Percentiles rank a stretch among this genome's conserved stretches.
phyloP scores from a whole-genome alignment of 2,797 vertebrate genomes.

The Pteronotus mesoamericanus region DNA sequence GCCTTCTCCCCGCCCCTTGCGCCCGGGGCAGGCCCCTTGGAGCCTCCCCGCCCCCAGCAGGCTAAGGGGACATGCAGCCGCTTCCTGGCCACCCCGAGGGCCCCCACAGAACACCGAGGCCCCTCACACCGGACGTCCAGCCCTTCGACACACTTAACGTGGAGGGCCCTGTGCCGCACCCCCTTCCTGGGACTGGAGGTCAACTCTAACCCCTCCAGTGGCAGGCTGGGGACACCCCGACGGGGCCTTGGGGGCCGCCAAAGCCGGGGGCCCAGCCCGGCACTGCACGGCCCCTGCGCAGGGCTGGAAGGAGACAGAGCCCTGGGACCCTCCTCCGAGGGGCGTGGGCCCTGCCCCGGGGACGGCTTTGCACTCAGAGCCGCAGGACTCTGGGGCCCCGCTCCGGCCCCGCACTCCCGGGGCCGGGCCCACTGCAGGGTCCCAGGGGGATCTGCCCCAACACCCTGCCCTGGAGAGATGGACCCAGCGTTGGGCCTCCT shows the following conservation, averaged over 20 bases:
- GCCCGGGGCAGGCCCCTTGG: not conserved
- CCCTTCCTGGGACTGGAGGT: not conserved
- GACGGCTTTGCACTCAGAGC: not conserved
- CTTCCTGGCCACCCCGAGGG: not conserved
- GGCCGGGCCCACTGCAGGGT: not conserved
- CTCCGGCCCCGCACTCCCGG: not conserved
- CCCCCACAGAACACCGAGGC: not conserved
- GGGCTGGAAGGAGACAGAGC: not conserved
- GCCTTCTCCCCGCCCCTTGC: not conserved
- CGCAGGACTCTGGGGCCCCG: not conserved
- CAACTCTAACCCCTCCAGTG: no score
- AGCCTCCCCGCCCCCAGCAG: not conserved
- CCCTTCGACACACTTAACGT: fast-evolving
- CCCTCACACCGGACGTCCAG: fast-evolving
- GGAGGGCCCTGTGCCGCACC: no score
- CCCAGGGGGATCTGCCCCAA: no score
- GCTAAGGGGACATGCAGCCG: not conserved
- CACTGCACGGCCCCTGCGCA: fast-evolving
- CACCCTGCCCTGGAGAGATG: not conserved
- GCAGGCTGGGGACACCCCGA: not conserved
- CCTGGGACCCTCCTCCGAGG: no score
- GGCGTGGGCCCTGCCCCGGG: no score
- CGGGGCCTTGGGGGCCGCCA: not conserved
- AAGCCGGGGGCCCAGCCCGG: not conserved
- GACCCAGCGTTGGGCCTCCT: not conserved